These are phyloP conservation scores for Chaetodon auriga DNA, from an alignment of 2,113 vertebrate genomes.

Conservation along the genomic window DNA sequence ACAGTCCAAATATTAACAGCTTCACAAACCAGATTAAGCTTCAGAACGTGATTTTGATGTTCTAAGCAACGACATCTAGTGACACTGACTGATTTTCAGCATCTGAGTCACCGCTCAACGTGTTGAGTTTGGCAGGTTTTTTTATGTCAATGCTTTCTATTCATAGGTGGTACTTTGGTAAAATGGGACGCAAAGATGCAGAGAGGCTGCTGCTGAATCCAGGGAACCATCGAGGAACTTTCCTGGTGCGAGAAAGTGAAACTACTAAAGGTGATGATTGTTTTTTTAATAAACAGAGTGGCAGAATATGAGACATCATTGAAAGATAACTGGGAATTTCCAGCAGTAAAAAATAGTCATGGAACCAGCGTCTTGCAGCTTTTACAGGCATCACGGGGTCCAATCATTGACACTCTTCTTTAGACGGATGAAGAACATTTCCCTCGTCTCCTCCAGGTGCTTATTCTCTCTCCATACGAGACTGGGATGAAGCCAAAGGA, in stretches of 20 bases:
- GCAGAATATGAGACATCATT: background rate
- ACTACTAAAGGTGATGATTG: constrained; percentile 94
- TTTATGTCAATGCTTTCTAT: constrained; percentile 39
- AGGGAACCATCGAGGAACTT: constrained; percentile 95
- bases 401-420: background rate
- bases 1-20: constrained; percentile 1
- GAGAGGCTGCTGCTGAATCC: constrained; percentile 95
- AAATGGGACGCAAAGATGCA: constrained; percentile 99
- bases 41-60: constrained; percentile 10
- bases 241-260: constrained; percentile 97
- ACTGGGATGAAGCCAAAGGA: constrained; percentile 96
- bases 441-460: constrained; percentile 85
- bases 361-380: background rate
- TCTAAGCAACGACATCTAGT: background rate
- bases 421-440: constrained; percentile 10
- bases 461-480: constrained; percentile 97
- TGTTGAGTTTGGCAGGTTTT: background rate
- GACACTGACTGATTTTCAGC: background rate
- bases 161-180: constrained; percentile 98
- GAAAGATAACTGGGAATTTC: background rate
- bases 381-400: background rate
- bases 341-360: background rate
- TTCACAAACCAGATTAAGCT: background rate
- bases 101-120: background rate
- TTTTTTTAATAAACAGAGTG: background rate